Evolutionary conservation across 2,797 vertebrate species (phyloP).

Genomic region (Schizothorax lantsangensis): DNA sequence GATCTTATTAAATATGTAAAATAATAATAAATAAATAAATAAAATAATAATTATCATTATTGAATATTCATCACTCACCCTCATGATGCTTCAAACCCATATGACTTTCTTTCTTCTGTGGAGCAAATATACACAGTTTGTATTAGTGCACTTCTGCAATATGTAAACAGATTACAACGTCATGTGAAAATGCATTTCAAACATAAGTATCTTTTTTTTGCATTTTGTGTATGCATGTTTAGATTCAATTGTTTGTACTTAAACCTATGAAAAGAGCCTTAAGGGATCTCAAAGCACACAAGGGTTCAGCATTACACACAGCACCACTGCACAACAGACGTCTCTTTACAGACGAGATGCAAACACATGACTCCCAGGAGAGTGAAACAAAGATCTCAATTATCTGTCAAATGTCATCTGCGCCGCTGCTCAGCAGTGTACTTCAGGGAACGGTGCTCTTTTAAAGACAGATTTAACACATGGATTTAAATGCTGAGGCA

Average conservation of each 20-base stretch:
- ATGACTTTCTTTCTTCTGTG: neutral
- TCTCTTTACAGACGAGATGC: constrained; percentile 14
- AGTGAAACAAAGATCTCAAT: constrained; percentile 32
- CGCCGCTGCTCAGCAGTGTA: constrained; percentile 1
- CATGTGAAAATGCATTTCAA: neutral
- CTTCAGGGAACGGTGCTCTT: constrained; percentile 22
- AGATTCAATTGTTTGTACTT: neutral
- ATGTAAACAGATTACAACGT: neutral
- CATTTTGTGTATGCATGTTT: neutral
- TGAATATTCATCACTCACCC: neutral
- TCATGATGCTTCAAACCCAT: neutral
- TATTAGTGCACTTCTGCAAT: no score
- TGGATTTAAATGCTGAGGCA: constrained; percentile 30
- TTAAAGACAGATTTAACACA: constrained; percentile 27
- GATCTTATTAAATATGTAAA: neutral
- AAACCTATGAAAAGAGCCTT: neutral
- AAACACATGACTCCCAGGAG: constrained; percentile 29
- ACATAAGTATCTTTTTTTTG: neutral
- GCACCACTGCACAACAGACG: constrained; percentile 23
- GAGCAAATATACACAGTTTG: neutral
- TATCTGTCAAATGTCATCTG: constrained; percentile 27
- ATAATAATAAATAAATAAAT: neutral
- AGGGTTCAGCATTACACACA: constrained; percentile 51
- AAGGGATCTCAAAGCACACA: constrained; percentile 2
- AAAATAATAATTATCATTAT: neutral